Evolutionary conservation across 2,113 vertebrate species (phyloP).

Genomic region (Brachirus orientalis): DNA sequence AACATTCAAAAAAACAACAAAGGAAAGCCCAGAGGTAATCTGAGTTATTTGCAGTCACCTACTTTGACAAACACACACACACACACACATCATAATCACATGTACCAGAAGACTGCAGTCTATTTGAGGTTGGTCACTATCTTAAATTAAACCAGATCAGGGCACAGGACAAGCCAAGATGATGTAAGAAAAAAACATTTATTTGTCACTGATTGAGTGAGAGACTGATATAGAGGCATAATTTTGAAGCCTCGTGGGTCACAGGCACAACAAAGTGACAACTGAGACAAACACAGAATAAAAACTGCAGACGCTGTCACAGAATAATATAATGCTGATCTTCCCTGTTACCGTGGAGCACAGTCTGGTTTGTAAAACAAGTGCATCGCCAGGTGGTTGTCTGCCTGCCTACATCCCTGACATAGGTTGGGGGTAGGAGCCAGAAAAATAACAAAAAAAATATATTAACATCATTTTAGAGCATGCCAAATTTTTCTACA

Average conservation of each 20-base stretch:
- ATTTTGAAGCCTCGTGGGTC: not conserved
- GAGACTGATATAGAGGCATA: not conserved
- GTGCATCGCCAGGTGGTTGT: conserved; percentile 15
- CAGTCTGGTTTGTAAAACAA: conserved; percentile 44
- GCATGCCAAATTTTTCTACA: conserved; percentile 20
- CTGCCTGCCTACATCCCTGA: conserved; percentile 39
- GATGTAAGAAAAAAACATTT: not conserved
- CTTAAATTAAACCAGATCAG: conserved; percentile 60
- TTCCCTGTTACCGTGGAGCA: conserved; percentile 26
- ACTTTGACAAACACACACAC: conserved; percentile 17
- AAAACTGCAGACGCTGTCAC: conserved; percentile 2
- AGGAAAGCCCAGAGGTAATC: conserved; percentile 49
- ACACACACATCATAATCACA: conserved; percentile 42
- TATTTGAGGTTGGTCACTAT: conserved; percentile 59
- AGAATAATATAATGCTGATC: conserved; percentile 5
- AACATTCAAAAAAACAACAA: conserved; percentile 48
- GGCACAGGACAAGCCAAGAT: conserved; percentile 9
- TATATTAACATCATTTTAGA: conserved; percentile 44
- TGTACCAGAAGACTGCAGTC: conserved; percentile 44
- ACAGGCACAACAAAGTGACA: not conserved
- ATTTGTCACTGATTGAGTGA: not conserved
- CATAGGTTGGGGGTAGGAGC: conserved; percentile 29
- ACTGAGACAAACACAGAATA: not conserved
- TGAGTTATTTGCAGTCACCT: conserved; percentile 57
- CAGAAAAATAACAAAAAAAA: conserved; percentile 44